Evolutionary conservation across 2,113 vertebrate genomes (phyloP), one percentile per base, ranked within the genome.

Genomic region (Tautogolabrus adspersus): DNA sequence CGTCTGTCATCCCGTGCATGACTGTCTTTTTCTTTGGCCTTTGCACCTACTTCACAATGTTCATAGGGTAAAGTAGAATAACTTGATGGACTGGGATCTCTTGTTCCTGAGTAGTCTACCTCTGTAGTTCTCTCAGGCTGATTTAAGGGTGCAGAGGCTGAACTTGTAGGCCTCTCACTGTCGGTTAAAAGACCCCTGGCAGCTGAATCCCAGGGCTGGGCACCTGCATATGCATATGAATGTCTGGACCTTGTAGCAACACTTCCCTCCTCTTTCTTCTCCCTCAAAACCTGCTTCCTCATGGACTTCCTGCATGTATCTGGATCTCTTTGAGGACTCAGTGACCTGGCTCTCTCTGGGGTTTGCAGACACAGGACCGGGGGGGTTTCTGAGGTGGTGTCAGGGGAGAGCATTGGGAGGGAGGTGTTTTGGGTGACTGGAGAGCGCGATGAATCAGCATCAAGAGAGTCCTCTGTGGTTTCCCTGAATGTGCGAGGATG

Each of bases 351-450:
- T 81, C 61, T 69, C 38, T 52, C 56, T 18, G 85, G 30, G 16
- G 78, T 63, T n/a, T 86, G 66, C 8, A 71, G 66, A 86, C 64
- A 67, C 10, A 66, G 34, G 40, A 26, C 34, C 47, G 83, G 69
- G 10, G 57, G 55, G 49, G 64, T 87, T 79, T 88, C 79, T 34
- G 82, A 75, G 3, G 74, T 78, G 56, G 57, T 7, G 0, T 89
- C 73, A 18, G 82, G 76, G 11, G 92, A 93, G 18, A 90, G 72
- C 66, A 88, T 64, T 18, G 90, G 89, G 2, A 94, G 83, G 56
- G 93, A 93, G 21, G 89, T 93, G 80, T 85, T 92, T 75, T 93
- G 91, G 10, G 93, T 94, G 52, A 81, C 85, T 1, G 83, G 84
- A 54, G 94, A 94, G 30, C 18, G 37, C 1, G 88, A 91, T 19